Percentiles rank a stretch among this genome's conserved stretches.
Conservation (phyloP, 2,888 invertebrate genomes). For the Furcula furcula region DNA sequence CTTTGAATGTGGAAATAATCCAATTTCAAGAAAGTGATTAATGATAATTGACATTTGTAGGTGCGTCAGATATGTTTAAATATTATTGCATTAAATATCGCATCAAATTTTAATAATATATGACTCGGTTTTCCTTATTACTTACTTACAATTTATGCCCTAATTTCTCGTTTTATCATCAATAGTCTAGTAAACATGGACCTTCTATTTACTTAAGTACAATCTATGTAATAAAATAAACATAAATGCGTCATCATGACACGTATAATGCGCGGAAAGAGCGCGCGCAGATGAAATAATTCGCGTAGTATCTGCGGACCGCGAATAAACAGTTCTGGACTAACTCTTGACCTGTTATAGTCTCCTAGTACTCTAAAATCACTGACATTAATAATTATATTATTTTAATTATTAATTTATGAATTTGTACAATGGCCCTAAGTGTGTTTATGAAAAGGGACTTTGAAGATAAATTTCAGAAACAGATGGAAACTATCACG, state of each 20-base stretch:
- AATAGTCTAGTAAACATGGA: constrained; percentile 8
- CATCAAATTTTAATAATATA: too few species aligned
- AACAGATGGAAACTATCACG: constrained; percentile 29
- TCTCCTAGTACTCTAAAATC: constrained; percentile 33
- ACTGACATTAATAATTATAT: constrained; percentile 5
- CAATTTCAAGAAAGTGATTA: too few species aligned
- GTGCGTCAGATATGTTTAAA: too few species aligned
- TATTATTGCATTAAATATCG: too few species aligned
- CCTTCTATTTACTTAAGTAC: constrained; percentile 8
- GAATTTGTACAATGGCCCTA: constrained; percentile 37
- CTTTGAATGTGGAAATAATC: too few species aligned
- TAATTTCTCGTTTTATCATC: neutral
- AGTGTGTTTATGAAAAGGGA: constrained; percentile 33
- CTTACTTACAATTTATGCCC: constrained; percentile 5
- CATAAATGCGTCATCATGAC: constrained; percentile 4
- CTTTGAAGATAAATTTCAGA: constrained; percentile 24
- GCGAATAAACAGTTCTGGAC: constrained; percentile 35
- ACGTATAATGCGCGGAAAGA: constrained; percentile 8
- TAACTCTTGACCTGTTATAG: constrained; percentile 33
- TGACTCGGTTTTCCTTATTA: neutral
- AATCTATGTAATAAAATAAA: constrained; percentile 5
- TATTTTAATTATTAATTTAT: constrained; percentile 5
- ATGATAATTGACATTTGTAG: too few species aligned
- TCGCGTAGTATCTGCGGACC: constrained; percentile 32
- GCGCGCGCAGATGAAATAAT: constrained; percentile 25